These are phyloP conservation scores for Colaptes auratus DNA, from an alignment of 2,113 vertebrate genomes.

Conservation along the genomic window DNA sequence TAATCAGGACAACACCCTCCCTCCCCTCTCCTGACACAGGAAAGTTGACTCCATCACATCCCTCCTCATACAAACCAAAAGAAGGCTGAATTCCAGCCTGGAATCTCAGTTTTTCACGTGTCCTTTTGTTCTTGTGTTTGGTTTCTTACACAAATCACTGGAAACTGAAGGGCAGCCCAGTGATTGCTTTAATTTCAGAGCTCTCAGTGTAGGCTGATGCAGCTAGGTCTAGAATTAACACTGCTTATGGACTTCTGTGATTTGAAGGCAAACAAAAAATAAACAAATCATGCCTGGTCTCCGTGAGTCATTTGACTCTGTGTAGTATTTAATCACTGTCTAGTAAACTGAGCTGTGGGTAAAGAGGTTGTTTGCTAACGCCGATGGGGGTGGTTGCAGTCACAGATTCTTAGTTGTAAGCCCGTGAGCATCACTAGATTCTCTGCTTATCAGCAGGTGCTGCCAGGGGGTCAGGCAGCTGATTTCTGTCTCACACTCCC, in stretches of 20 bases:
- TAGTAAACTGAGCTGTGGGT: background rate
- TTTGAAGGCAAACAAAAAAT: slow-evolving; percentile 9
- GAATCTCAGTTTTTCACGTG: background rate
- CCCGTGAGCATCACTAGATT: background rate
- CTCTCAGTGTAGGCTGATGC: background rate
- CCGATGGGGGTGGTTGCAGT: background rate
- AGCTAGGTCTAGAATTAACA: background rate
- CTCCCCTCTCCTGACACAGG: slow-evolving; percentile 38
- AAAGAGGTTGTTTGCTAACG: background rate
- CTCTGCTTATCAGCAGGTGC: background rate
- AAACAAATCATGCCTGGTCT: background rate
- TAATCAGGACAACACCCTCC: slow-evolving; percentile 56
- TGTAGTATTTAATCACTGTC: background rate
- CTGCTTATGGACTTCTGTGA: background rate
- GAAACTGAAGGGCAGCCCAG: slow-evolving; percentile 41
- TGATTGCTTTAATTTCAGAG: slow-evolving; percentile 45
- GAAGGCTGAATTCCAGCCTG: background rate
- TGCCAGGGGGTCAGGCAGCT: accelerated
- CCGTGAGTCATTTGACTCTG: background rate
- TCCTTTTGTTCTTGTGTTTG: slow-evolving; percentile 27
- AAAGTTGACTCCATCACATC: background rate
- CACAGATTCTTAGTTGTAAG: background rate
- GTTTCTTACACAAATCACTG: slow-evolving; percentile 28
- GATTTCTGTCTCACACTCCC: slow-evolving; percentile 33
- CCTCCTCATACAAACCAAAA: background rate